These are phyloP conservation scores for Silurus lanzhouensis DNA, from an alignment of 2,797 vertebrate species.

Conservation along the genomic window DNA sequence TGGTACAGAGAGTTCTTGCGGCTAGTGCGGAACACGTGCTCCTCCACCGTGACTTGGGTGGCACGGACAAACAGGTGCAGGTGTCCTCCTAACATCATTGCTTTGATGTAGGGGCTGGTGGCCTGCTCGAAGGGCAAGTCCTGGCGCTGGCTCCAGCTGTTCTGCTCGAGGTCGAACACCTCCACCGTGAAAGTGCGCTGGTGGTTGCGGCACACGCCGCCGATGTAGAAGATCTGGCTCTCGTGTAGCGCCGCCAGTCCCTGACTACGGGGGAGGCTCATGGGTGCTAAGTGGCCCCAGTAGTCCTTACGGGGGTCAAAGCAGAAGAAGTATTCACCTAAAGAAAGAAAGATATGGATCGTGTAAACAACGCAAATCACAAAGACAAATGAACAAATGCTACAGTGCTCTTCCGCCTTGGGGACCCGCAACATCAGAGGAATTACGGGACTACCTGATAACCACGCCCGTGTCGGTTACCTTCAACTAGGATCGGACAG, in stretches of 20 bases:
- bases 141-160: constrained; percentile 87
- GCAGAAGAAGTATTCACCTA: constrained; percentile 98
- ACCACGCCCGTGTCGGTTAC: neutral
- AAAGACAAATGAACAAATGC: neutral
- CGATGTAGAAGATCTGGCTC: constrained; percentile 94
- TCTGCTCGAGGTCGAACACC: constrained; percentile 93
- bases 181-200: constrained; percentile 96
- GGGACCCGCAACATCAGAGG: too few species aligned
- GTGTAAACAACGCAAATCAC: neutral
- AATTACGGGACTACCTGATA: neutral
- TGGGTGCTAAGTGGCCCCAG: constrained; percentile 93
- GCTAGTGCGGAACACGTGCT: constrained; percentile 98
- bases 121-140: constrained; percentile 97
- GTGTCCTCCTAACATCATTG: constrained; percentile 88
- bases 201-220: constrained; percentile 93
- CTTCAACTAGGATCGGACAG: neutral
- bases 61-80: constrained; percentile 95
- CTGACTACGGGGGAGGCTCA: constrained; percentile 92
- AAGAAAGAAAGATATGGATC: constrained; percentile 26
- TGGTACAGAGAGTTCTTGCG: constrained; percentile 98
- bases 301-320: constrained; percentile 96
- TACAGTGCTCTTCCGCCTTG: neutral
- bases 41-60: constrained; percentile 97
- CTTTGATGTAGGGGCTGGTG: constrained; percentile 96
- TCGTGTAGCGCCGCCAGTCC: constrained; percentile 91